Evolutionary conservation across 2,888 invertebrate genomes (phyloP), one percentile per base, ranked within the genome.

Genomic region (Tenodera sinensis): DNA sequence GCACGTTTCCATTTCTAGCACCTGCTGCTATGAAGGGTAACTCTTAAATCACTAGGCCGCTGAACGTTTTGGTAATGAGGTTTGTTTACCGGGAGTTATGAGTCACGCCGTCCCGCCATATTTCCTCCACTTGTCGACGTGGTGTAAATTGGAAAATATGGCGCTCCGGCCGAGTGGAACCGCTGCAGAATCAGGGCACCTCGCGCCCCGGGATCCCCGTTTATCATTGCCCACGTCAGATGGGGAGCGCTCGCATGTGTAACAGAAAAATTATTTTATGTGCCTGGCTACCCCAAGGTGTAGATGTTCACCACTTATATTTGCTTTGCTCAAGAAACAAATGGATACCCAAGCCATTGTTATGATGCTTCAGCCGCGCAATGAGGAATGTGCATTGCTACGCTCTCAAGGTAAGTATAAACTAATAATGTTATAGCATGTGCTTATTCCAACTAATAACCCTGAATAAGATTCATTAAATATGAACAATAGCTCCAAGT

Each of bases 81-180:
- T 89, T 89, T 89, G 89, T 88, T 89, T 89, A 87, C 87, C 84
- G 71, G 83, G 84, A 89, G 85, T 71, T 84, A 89, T 89, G 89
- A 88, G 88, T 85, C 88, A 88, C 88, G 89, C 54, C 54, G 54
- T 71, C 34, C 27, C 14, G 87, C 82, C 83, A 87, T 87, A 87
- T 83, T 87, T 87, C 28, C 28, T 87, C 87, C 82, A 83, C 83
- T 83, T 83, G 88, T 84, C 88, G 88, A 84, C 83, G 84, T 71
- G 34, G 83, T 83, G 89, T 89, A 89, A 71, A 89, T 89, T 89
- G 89, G 89, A 87, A 89, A 88, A 81, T 89, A 89, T 89, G 88
- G 83, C 81, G 83, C 83, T 87, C 87, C 28, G 54, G 54, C 54
- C 54, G 54, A 28, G 25, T 71, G 28, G 28, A 81, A 54, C 15